These are phyloP conservation scores for Elysia chlorotica DNA, from an alignment of 1,140 invertebrate genomes.

Conservation along the genomic window DNA sequence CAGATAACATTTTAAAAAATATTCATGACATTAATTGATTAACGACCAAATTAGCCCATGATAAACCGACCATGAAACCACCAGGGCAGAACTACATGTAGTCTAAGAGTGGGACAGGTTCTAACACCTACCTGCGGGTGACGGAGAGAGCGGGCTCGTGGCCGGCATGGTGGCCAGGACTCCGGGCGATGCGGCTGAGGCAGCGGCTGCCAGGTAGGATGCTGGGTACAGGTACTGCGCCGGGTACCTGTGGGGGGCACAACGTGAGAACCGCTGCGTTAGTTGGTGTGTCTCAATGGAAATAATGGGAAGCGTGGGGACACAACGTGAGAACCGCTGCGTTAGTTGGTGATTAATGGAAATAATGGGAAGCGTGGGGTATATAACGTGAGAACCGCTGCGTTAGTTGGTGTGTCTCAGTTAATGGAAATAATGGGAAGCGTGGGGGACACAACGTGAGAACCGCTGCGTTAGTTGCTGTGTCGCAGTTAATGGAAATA, in stretches of 20 bases:
- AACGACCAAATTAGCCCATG: too few species aligned
- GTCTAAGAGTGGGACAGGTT: too few species aligned
- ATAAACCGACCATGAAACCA: too few species aligned
- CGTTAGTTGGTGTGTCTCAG: background rate
- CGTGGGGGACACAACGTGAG: background rate
- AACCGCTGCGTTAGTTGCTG: background rate
- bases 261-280: background rate
- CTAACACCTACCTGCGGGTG: slow-evolving; percentile 22
- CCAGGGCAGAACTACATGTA: too few species aligned
- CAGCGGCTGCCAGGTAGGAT: slow-evolving; percentile 34
- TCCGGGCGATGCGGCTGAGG: slow-evolving; percentile 28
- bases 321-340: background rate
- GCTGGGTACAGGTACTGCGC: slow-evolving; percentile 46
- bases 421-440: background rate
- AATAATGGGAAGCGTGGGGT: background rate
- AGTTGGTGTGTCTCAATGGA: background rate
- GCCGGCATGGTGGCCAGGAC: slow-evolving; percentile 32
- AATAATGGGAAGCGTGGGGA: background rate
- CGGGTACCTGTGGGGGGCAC: slow-evolving; percentile 34
- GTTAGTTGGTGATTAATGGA: background rate
- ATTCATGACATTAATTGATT: too few species aligned
- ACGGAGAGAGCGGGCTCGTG: slow-evolving; percentile 41
- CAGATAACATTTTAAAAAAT: too few species aligned
- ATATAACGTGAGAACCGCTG: background rate
- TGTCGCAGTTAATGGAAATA: background rate